A percentile compares a stretch with the other conserved stretches of the same genome.
These are phyloP conservation scores for Orthosia gracilis DNA, from an alignment of 2,888 invertebrate species.

Conservation along the genomic window DNA sequence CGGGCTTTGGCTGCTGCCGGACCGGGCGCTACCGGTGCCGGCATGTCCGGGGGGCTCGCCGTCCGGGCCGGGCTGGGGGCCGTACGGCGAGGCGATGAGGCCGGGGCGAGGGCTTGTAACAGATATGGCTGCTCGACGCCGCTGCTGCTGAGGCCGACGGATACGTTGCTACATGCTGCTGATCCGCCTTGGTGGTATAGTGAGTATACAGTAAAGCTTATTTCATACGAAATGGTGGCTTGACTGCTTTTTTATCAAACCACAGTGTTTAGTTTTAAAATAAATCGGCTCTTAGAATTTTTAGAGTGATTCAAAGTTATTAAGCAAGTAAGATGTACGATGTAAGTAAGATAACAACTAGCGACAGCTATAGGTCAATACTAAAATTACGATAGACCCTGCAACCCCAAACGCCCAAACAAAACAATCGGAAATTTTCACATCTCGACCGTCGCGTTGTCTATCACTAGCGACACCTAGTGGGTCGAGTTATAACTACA, in stretches of 20 bases:
- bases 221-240: not conserved
- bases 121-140: constrained; percentile 86
- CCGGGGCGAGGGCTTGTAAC: constrained; percentile 86
- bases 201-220: constrained; percentile 68
- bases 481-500: not conserved
- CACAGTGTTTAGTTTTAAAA: too few relatives aligned
- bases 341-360: too few relatives aligned
- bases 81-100: constrained; percentile 82
- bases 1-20: constrained; percentile 79
- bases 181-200: constrained; percentile 87
- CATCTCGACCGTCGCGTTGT: too few relatives aligned
- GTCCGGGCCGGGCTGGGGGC: constrained; percentile 78
- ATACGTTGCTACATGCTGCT: constrained; percentile 80
- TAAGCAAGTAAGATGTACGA: too few relatives aligned
- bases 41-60: constrained; percentile 67
- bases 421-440: not conserved
- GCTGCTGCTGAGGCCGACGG: constrained; percentile 82
- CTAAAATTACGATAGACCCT: not conserved
- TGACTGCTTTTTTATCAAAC: not conserved
- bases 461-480: constrained; percentile 21
- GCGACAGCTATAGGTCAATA: not conserved
- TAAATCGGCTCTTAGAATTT: too few relatives aligned
- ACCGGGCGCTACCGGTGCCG: constrained; percentile 62
- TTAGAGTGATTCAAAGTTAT: too few relatives aligned
- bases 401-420: not conserved